phyloP scores from a whole-genome alignment of 2,888 invertebrate species.

The Cryptocheilus praepositus region DNA sequence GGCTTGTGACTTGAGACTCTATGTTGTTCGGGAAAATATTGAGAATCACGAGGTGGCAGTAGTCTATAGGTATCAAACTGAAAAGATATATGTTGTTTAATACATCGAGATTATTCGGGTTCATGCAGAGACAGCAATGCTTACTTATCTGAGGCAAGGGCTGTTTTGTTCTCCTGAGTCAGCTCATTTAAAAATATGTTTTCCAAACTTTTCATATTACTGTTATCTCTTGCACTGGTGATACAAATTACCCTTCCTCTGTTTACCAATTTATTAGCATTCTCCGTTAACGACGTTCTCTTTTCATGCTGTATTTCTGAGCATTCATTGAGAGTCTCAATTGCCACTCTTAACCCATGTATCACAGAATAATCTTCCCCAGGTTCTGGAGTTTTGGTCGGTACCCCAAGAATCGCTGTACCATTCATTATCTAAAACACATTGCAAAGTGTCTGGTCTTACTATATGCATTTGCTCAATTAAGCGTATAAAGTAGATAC shows the following conservation, averaged over 20 bases:
- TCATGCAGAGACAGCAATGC: constrained; percentile 43
- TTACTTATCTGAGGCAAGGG: constrained; percentile 80
- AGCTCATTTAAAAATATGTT: constrained; percentile 91
- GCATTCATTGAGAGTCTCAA: constrained; percentile 89
- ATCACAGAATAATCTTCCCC: constrained; percentile 84
- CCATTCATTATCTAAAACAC: constrained; percentile 84
- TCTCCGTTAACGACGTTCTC: constrained; percentile 75
- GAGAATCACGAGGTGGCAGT: constrained; percentile 92
- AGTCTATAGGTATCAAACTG: constrained; percentile 86
- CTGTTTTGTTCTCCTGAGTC: constrained; percentile 86
- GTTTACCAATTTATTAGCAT: constrained; percentile 74
- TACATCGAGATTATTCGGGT: neutral
- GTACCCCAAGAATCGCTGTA: constrained; percentile 88
- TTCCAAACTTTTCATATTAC: constrained; percentile 89
- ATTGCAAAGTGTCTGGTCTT: constrained; percentile 6
- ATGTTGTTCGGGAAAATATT: constrained; percentile 91
- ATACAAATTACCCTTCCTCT: constrained; percentile 93
- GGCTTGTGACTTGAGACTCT: constrained; percentile 85
- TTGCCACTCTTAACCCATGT: constrained; percentile 90
- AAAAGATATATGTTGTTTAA: constrained; percentile 56
- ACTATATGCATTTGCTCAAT: neutral
- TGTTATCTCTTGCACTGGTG: constrained; percentile 91
- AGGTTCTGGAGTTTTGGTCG: constrained; percentile 79
- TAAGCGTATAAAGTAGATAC: constrained; percentile 48
- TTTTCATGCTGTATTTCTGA: constrained; percentile 84